Evolutionary conservation across 2,797 vertebrate genomes (phyloP).

Genomic region (Melanotaenia pygmaea): DNA sequence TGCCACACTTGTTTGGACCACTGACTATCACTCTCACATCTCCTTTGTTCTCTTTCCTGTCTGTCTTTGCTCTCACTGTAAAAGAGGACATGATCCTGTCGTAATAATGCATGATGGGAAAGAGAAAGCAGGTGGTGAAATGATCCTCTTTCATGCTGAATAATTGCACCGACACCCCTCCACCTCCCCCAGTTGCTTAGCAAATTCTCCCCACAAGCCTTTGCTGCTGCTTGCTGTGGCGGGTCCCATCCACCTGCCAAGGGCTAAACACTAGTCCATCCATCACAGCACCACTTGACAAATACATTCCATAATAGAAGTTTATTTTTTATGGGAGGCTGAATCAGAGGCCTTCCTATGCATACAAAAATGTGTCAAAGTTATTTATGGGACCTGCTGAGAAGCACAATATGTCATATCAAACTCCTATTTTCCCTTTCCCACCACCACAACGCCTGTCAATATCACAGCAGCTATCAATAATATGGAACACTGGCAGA

Average conservation of each 20-base stretch:
- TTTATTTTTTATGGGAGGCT: slow-evolving; percentile 99
- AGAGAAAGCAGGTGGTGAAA: slow-evolving; percentile 92
- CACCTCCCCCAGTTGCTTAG: slow-evolving; percentile 75
- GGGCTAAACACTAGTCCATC: slow-evolving; percentile 98
- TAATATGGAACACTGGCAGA: slow-evolving; percentile 92
- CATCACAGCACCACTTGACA: slow-evolving; percentile 99
- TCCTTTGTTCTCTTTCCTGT: slow-evolving; percentile 50
- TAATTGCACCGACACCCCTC: slow-evolving; percentile 92
- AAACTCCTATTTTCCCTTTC: slow-evolving; percentile 97
- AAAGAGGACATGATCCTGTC: slow-evolving; percentile 76
- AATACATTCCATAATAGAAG: slow-evolving; percentile 99
- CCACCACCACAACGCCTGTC: slow-evolving; percentile 94
- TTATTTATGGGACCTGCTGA: slow-evolving; percentile 99
- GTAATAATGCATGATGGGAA: slow-evolving; percentile 88
- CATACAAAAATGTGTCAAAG: slow-evolving; percentile 99
- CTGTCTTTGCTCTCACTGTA: slow-evolving; percentile 39
- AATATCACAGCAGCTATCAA: slow-evolving; percentile 99
- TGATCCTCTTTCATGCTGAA: slow-evolving; percentile 93
- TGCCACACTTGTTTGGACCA: not conserved
- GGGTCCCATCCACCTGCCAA: slow-evolving; percentile 95
- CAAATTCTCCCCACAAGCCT: slow-evolving; percentile 96
- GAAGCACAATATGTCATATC: slow-evolving; percentile 99
- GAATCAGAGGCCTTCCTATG: slow-evolving; percentile 99
- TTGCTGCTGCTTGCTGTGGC: slow-evolving; percentile 84
- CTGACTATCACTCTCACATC: slow-evolving; percentile 11